Base-by-base conservation (phyloP, 2,888 invertebrate species). In the Cyrtodaria siliqua region DNA sequence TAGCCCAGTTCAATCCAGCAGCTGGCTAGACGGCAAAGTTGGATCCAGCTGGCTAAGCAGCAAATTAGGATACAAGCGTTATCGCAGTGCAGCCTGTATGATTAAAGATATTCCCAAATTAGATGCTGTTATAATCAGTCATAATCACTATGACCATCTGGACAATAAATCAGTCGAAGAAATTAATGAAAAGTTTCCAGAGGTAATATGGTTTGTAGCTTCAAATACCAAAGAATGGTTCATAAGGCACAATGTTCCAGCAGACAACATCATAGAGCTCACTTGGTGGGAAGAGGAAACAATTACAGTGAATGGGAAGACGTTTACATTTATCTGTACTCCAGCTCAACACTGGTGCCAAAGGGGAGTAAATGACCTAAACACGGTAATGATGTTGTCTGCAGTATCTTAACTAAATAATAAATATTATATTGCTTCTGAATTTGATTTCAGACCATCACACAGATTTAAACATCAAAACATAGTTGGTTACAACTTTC, bases 101-200 rank as follows among this genome's bases (percentile, higher is more conserved):
- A 85, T 94, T 18, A 82, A 89, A 6, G 91, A 94, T 20, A 84
- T 94, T 44, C 93, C 93, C 0, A 27, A 84, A 14, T 74, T 94
- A 2, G 89, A 94, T 78, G 92, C 93, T 47, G 94, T 93, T 0
- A 87, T 94, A 9, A 94, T 94, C 68, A 93, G 93, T 40, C 94
- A 94, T 81, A 93, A 93, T 83, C 94, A 94, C 84, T 94, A 93
- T 78, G 94, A 94, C 84, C 94, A 94, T 87, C 84, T 94, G 49
- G 94, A 94, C 77, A 64, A 61, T 14, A 23, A 72, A 29, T 85
- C 90, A 18, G 90, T 93, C 1, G 68, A 59, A 12, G 59, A 79
- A 23, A 82, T 93, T 24, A 86, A 89, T 74, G 23, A 52, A 24
- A 66, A 42, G 16, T 72, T 66, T 55, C 55, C 63, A 3, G 18